Evolutionary conservation across 2,888 invertebrate species (phyloP).

Genomic region (Heliconius aoede): DNA sequence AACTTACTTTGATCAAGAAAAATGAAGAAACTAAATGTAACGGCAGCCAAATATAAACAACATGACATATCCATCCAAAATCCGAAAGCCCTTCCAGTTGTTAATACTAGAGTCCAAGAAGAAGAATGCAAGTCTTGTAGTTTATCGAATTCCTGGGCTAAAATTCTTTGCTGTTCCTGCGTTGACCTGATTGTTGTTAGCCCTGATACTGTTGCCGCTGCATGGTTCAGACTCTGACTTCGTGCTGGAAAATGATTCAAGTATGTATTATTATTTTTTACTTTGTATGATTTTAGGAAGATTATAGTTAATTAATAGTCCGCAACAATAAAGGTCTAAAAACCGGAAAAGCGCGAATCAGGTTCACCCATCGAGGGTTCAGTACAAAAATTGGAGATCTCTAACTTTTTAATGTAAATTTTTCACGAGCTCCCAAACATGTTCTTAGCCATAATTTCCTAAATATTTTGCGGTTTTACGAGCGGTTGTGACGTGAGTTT

Average conservation of each 20-base stretch:
- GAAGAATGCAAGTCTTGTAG: conserved; percentile 86
- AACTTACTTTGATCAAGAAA: conserved; percentile 67
- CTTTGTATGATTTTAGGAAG: too few relatives aligned
- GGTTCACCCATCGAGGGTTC: too few relatives aligned
- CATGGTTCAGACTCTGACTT: conserved; percentile 93
- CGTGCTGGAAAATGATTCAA: conserved; percentile 89
- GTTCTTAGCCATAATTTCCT: too few relatives aligned
- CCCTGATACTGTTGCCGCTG: conserved; percentile 91
- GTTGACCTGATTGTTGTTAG: conserved; percentile 92
- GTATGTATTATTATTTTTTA: too few relatives aligned
- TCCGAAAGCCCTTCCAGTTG: conserved; percentile 78
- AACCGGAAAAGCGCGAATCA: too few relatives aligned
- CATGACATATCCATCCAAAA: conserved; percentile 84
- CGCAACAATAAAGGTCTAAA: too few relatives aligned
- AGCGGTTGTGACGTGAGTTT: too few relatives aligned
- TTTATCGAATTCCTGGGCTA: conserved; percentile 88
- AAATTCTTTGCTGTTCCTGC: conserved; percentile 85
- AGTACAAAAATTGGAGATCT: too few relatives aligned
- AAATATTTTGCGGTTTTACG: too few relatives aligned
- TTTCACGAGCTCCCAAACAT: too few relatives aligned
- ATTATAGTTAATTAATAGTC: too few relatives aligned
- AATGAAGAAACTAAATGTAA: conserved; percentile 88
- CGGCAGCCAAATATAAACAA: conserved; percentile 81
- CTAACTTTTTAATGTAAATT: too few relatives aligned
- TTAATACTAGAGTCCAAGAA: conserved; percentile 79